A percentile compares a stretch with the other conserved stretches of the same genome.
Conservation (phyloP, 1,140 invertebrate genomes). For the Drosophila ananassae region DNA sequence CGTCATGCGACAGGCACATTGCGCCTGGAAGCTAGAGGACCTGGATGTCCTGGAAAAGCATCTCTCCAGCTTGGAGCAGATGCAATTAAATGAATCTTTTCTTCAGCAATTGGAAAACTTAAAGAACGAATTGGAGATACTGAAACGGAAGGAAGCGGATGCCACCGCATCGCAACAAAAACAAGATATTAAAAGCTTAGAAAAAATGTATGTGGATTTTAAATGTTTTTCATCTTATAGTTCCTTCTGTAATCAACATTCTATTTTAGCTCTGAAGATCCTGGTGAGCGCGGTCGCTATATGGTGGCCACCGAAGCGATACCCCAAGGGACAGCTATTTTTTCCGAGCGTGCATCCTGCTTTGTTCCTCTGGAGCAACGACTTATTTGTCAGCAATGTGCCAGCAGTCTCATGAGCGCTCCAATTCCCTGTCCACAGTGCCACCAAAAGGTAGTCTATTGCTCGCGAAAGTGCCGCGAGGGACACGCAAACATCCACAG, state of each 20-base stretch:
- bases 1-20: constrained; percentile 65
- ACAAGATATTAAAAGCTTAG: not conserved
- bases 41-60: constrained; percentile 29
- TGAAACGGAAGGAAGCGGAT: not conserved
- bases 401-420: constrained; percentile 50
- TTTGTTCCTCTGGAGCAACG: constrained; percentile 60
- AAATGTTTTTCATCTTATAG: not conserved
- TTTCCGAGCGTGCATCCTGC: constrained; percentile 51
- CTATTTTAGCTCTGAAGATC: constrained; percentile 20
- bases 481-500: constrained; percentile 39
- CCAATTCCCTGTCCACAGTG: constrained; percentile 68
- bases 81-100: constrained; percentile 47
- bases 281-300: constrained; percentile 36
- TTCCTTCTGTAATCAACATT: not conserved
- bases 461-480: constrained; percentile 59
- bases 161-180: not conserved
- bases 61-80: constrained; percentile 16
- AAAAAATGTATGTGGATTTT: constrained; percentile 49
- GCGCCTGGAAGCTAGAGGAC: constrained; percentile 56
- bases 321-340: constrained; percentile 38
- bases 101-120: constrained; percentile 43
- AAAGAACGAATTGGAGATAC: constrained; percentile 7
- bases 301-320: constrained; percentile 54
- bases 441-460: constrained; percentile 64
- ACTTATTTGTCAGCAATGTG: constrained; percentile 70